A percentile compares a stretch with the other conserved stretches of the same genome.
phyloP scores from a whole-genome alignment of 2,113 vertebrate species.

The Pangasianodon hypophthalmus region DNA sequence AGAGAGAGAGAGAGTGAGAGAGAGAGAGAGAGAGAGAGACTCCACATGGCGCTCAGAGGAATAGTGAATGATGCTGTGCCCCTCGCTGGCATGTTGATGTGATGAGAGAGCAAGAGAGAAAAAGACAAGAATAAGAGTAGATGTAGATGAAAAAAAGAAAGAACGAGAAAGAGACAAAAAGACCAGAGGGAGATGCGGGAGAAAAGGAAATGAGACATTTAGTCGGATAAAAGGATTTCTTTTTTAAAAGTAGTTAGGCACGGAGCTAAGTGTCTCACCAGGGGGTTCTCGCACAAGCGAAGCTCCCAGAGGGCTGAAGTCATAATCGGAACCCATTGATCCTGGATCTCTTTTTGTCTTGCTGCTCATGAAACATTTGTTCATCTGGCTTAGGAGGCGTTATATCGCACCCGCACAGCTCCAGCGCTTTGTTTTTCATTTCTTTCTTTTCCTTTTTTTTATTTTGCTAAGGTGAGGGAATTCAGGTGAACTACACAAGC shows the following conservation, averaged over 20 bases:
- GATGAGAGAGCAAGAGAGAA: constrained; percentile 49
- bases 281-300: constrained; percentile 6
- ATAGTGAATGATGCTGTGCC: constrained; percentile 72
- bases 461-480: neutral
- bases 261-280: constrained; percentile 20
- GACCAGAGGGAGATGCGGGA: neutral
- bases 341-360: constrained; percentile 3
- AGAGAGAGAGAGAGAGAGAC: constrained; percentile 58
- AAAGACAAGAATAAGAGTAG: constrained; percentile 38
- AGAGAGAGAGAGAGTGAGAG: constrained; percentile 2
- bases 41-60: constrained; percentile 71
- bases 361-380: constrained; percentile 24
- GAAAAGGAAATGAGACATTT: constrained; percentile 12
- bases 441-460: neutral
- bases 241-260: constrained; percentile 25
- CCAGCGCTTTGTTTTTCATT: neutral
- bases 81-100: constrained; percentile 59
- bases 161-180: neutral
- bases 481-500: neutral
- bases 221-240: constrained; percentile 15
- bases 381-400: neutral
- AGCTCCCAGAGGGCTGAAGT: constrained; percentile 32
- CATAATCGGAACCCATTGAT: constrained; percentile 9
- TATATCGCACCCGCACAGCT: neutral
- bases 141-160: constrained; percentile 16